Evolutionary conservation across 2,113 vertebrate genomes (phyloP).

Genomic region (Spea bombifrons): DNA sequence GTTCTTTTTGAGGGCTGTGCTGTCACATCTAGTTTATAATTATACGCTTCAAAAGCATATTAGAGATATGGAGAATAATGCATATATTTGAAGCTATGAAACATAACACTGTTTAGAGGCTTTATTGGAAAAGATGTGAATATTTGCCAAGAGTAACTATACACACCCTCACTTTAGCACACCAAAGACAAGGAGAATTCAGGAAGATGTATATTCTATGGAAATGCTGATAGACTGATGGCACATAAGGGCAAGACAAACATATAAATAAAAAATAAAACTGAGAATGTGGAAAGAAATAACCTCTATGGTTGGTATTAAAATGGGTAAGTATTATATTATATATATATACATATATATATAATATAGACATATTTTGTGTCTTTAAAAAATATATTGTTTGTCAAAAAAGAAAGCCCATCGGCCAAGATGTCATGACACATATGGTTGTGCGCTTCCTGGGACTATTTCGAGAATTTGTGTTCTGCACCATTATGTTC

Average conservation of each 20-base stretch:
- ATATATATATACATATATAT: no score
- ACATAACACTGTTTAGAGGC: constrained; percentile 50
- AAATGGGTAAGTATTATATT: no score
- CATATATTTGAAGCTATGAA: constrained; percentile 57
- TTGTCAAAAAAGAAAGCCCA: no score
- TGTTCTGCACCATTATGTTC: no score
- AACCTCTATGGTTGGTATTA: no score
- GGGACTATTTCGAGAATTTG: no score
- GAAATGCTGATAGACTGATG: constrained; percentile 23
- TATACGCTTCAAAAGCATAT: constrained; percentile 68
- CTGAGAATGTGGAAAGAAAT: no score
- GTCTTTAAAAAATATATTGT: no score
- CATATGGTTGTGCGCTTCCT: no score
- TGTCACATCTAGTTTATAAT: constrained; percentile 79
- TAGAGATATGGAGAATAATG: constrained; percentile 66
- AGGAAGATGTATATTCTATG: constrained; percentile 27
- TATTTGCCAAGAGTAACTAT: constrained; percentile 34
- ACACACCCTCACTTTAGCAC: constrained; percentile 40
- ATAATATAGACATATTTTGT: no score
- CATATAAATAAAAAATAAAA: no score
- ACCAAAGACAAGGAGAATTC: not conserved
- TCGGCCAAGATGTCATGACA: no score
- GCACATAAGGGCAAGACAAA: not conserved
- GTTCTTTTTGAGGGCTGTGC: constrained; percentile 64
- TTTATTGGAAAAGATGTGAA: constrained; percentile 43